A percentile compares a stretch with the other conserved stretches of the same genome.
Evolutionary conservation across 2,797 vertebrate species (phyloP).

Genomic region (Pelobates cultripes): DNA sequence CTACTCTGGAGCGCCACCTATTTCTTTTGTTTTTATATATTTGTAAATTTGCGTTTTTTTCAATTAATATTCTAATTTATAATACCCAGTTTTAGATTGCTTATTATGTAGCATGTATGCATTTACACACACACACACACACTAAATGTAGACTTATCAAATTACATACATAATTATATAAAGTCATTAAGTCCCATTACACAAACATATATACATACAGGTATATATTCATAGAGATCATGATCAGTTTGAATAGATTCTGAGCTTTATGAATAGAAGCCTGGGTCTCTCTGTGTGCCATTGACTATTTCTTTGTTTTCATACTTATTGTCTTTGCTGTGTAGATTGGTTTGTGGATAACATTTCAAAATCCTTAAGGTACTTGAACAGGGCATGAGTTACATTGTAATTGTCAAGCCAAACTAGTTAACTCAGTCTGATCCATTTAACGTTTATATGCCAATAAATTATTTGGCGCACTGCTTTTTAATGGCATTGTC

Average conservation of each 20-base stretch:
- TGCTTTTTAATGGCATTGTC: neutral
- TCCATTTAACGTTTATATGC: neutral
- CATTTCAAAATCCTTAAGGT: slow-evolving; percentile 6
- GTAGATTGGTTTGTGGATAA: neutral
- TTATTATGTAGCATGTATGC: no score
- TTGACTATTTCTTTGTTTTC: neutral
- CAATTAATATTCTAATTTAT: no score
- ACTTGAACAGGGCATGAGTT: slow-evolving; percentile 5
- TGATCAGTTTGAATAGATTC: neutral
- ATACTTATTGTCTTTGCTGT: neutral
- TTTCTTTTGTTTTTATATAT: no score
- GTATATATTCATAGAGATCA: no score
- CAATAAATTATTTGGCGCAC: neutral
- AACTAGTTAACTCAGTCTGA: slow-evolving; percentile 4
- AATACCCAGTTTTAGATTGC: no score
- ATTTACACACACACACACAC: no score
- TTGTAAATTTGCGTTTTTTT: no score
- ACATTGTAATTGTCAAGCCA: slow-evolving; percentile 9
- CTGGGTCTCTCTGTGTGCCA: slow-evolving; percentile 8
- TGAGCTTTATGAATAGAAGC: neutral
- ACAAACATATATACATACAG: no score
- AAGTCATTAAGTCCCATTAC: no score
- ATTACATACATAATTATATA: no score
- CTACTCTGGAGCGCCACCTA: no score
- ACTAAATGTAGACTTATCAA: no score